Conservation (phyloP, 2,888 invertebrate species). For the Pristionchus maxplancki region DNA sequence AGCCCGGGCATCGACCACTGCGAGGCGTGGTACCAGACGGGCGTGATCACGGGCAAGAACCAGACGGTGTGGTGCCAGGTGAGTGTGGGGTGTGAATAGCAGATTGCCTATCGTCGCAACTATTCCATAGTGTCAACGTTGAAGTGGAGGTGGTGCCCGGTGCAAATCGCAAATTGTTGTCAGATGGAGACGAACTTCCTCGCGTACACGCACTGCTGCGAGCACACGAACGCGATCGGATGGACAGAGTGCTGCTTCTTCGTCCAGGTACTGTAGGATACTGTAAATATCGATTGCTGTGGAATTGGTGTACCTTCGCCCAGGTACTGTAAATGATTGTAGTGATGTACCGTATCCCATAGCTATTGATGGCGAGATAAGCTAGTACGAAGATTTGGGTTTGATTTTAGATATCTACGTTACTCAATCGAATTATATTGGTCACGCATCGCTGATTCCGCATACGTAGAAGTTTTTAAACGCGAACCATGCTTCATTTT, state of each 20-base stretch:
- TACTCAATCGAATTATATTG: too few species aligned
- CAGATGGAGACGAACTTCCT: not conserved
- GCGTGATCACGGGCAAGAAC: not conserved
- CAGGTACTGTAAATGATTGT: too few species aligned
- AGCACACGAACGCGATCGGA: not conserved
- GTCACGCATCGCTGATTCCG: too few species aligned
- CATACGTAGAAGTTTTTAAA: too few species aligned
- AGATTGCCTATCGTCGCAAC: not conserved
- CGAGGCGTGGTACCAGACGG: not conserved
- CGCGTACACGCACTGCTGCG: not conserved
- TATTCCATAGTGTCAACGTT: too few species aligned
- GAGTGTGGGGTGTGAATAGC: not conserved
- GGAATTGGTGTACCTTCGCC: too few species aligned
- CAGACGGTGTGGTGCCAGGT: not conserved
- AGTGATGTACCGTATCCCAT: too few species aligned
- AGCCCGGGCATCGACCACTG: not conserved
- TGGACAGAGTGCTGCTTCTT: not conserved
- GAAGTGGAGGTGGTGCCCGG: too few species aligned
- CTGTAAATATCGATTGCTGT: not conserved
- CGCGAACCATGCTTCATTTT: too few species aligned
- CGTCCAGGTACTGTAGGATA: not conserved
- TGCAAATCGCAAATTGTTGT: not conserved
- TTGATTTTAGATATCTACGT: too few species aligned
- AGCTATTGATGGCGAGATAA: too few species aligned
- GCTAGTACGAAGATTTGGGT: too few species aligned